phyloP scores from a whole-genome alignment of 2,888 invertebrate species.

The Dolomedes plantarius region DNA sequence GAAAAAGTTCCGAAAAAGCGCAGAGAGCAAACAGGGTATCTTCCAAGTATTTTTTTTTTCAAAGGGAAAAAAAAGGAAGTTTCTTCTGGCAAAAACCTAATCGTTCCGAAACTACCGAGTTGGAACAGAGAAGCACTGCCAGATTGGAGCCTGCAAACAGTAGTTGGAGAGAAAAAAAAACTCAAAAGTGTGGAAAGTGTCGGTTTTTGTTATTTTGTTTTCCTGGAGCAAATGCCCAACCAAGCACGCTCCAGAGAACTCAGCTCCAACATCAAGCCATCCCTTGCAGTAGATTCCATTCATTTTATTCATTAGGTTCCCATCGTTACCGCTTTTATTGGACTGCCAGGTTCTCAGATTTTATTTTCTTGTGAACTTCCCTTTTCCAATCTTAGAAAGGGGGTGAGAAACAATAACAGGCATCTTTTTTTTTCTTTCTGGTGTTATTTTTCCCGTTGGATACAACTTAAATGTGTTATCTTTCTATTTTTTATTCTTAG shows the following conservation, averaged over 20 bases:
- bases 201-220: not conserved
- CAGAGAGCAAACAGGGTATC: too few relatives aligned
- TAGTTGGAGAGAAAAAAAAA: not conserved
- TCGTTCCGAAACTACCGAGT: too few relatives aligned
- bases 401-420: conserved; percentile 10
- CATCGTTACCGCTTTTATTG: conserved; percentile 34
- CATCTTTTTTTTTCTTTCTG: not conserved
- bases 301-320: conserved; percentile 46
- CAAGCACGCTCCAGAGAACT: conserved; percentile 11
- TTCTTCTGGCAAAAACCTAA: too few relatives aligned
- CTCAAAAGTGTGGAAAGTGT: not conserved
- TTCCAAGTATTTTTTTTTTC: too few relatives aligned
- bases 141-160: not conserved
- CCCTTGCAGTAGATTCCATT: conserved; percentile 21
- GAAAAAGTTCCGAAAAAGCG: too few relatives aligned
- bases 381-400: not conserved
- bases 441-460: conserved; percentile 8
- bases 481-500: not conserved
- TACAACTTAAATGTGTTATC: conserved; percentile 12
- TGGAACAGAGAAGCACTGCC: not conserved
- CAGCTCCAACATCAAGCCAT: conserved; percentile 1
- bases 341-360: conserved; percentile 17
- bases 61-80: too few relatives aligned
- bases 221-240: not conserved
- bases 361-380: conserved; percentile 16